Percentiles rank a stretch among this genome's conserved stretches.
Evolutionary conservation across 2,888 invertebrate species (phyloP).

Genomic region (Drosophila leonis): DNA sequence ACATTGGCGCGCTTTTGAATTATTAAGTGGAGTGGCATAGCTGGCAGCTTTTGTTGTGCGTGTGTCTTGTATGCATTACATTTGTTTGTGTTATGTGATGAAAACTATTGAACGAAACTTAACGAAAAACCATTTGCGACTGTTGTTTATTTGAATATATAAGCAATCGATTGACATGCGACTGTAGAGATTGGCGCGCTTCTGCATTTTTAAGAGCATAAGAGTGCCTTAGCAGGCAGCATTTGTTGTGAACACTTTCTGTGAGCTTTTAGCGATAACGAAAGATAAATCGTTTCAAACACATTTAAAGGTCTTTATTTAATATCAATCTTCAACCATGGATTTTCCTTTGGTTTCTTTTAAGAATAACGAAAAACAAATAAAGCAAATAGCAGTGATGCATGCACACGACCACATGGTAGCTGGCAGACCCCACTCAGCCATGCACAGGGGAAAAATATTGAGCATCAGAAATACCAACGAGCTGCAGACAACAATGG

Average conservation of each 20-base stretch:
- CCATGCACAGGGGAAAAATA: constrained; percentile 79
- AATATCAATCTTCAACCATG: constrained; percentile 58
- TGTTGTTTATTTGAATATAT: not conserved
- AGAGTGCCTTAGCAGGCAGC: not conserved
- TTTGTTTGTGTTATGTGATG: too few relatives aligned
- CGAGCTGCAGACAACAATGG: constrained; percentile 69
- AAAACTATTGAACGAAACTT: too few relatives aligned
- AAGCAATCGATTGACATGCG: not conserved
- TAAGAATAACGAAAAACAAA: constrained; percentile 65
- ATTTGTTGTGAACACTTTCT: not conserved
- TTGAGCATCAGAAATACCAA: constrained; percentile 77
- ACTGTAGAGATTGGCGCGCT: not conserved
- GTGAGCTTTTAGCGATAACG: not conserved
- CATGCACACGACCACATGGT: constrained; percentile 75
- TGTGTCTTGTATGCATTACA: not conserved
- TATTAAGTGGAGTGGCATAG: not conserved
- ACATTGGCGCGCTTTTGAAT: not conserved
- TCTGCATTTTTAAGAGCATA: not conserved
- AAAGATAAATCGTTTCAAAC: constrained; percentile 1
- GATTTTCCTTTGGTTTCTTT: constrained; percentile 81
- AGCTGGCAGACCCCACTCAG: constrained; percentile 57
- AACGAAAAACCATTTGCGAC: not conserved
- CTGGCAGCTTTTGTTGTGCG: not conserved
- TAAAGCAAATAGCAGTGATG: constrained; percentile 57
- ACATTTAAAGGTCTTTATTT: not conserved